Conservation (phyloP, 2,113 vertebrate species). For the Taxidea taxus region DNA sequence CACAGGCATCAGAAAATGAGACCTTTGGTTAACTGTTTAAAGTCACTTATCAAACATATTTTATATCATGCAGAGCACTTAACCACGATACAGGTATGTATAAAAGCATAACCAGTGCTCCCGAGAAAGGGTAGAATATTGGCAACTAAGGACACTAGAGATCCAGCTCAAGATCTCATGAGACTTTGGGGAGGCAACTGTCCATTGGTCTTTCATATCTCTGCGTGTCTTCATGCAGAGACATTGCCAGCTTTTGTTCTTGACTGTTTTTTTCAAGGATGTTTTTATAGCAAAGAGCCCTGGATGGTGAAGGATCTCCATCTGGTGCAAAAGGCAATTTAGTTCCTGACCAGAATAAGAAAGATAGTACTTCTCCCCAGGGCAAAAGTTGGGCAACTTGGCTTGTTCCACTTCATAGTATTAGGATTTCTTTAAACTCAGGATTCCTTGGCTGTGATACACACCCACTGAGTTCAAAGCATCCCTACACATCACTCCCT, state of each 20-base stretch:
- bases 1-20: neutral
- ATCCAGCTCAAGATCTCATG: neutral
- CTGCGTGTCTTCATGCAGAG: neutral
- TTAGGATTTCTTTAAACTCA: neutral
- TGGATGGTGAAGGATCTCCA: neutral
- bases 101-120: neutral
- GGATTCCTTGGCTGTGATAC: neutral
- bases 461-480: neutral
- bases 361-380: neutral
- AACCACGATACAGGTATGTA: neutral
- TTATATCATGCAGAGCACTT: neutral
- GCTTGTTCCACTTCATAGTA: neutral
- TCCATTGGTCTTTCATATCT: neutral
- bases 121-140: neutral
- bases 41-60: conserved; percentile 5
- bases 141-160: neutral
- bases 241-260: neutral
- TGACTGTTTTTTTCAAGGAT: neutral
- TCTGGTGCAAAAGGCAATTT: neutral
- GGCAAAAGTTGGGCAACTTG: neutral
- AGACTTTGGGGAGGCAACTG: neutral
- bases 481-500: rapidly evolving
- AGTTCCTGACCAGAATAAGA: neutral
- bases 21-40: conserved; percentile 62
- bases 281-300: neutral